A percentile compares a stretch with the other conserved stretches of the same genome.
Conservation (phyloP, 1,140 invertebrate genomes). For the Acyrthosiphon pisum region DNA sequence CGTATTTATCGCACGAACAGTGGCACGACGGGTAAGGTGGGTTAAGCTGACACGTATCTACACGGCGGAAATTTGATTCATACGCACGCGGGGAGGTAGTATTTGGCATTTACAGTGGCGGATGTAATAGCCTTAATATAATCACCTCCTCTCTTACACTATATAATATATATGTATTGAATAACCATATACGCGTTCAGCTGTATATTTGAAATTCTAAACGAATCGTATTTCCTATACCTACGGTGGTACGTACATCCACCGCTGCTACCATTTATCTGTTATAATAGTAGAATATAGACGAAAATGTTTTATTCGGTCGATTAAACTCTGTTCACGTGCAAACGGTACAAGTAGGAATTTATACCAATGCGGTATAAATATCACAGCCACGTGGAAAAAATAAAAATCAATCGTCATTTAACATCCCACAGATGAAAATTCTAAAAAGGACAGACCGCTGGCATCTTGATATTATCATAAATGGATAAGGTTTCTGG, state of each 20-base stretch:
- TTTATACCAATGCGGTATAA: neutral
- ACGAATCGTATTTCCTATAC: neutral
- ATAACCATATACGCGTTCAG: neutral
- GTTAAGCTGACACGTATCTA: neutral
- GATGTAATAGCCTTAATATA: neutral
- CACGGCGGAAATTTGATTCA: neutral
- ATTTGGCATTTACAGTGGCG: neutral
- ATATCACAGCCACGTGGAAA: neutral
- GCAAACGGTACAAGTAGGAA: neutral
- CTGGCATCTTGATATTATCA: neutral
- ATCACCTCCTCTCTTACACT: neutral
- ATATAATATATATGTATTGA: neutral
- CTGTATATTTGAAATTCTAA: conserved; percentile 13
- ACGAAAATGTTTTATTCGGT: neutral
- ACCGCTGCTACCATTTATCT: neutral
- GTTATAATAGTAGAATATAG: neutral
- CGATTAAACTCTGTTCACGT: neutral
- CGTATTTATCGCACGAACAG: neutral
- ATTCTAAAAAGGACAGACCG: neutral
- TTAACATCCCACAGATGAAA: neutral
- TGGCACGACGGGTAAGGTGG: neutral
- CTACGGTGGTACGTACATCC: neutral
- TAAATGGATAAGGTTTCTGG: neutral
- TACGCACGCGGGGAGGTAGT: neutral
- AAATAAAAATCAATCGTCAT: neutral